These are phyloP conservation scores for Sturnus vulgaris DNA, from an alignment of 2,113 vertebrate genomes.

Conservation along the genomic window DNA sequence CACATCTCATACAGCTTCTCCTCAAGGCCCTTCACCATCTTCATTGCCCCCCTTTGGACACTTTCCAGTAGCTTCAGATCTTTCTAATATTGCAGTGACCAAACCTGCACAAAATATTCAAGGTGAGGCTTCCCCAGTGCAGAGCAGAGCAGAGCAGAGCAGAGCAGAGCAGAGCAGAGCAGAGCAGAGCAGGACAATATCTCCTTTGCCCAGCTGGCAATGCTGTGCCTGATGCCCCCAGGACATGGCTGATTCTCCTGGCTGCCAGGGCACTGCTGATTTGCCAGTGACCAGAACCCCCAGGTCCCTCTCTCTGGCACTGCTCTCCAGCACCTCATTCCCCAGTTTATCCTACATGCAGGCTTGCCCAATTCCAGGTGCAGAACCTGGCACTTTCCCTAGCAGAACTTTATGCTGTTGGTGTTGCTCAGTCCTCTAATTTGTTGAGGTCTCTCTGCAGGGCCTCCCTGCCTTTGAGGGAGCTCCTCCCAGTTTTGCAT, in stretches of 20 bases:
- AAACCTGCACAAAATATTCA: neutral
- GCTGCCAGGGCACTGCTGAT: neutral
- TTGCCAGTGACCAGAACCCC: neutral
- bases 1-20: fast-evolving
- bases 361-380: neutral
- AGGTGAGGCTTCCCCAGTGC: fast-evolving
- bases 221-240: neutral
- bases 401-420: neutral
- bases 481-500: neutral
- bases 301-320: neutral
- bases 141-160: neutral
- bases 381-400: neutral
- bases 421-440: neutral
- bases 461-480: neutral
- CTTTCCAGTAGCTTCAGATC: neutral
- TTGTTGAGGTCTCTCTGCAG: neutral
- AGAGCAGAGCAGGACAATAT: neutral
- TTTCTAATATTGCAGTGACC: neutral
- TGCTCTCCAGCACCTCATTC: neutral
- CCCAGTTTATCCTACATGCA: neutral
- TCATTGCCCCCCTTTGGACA: neutral
- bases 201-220: fast-evolving
- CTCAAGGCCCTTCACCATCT: neutral
- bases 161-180: neutral
- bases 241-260: neutral